Base-by-base conservation (phyloP, 2,888 invertebrate species). In the Caenorhabditis sp. region DNA sequence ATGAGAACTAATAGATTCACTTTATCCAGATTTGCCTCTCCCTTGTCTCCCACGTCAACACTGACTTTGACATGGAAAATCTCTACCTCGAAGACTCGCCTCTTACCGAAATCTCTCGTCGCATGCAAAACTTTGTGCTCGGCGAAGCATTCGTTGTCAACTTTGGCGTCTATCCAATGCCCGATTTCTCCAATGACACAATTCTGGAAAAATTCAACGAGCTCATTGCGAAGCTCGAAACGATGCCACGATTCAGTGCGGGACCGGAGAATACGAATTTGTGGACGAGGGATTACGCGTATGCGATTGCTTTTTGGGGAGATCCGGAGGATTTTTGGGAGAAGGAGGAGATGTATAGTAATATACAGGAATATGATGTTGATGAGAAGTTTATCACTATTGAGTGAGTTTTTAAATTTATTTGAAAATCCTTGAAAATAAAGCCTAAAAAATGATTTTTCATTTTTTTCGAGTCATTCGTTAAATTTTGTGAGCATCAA, bases 1-100 rank as follows among this genome's bases (percentile, higher is more conserved):
- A n/a, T n/a, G n/a, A n/a, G n/a, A n/a, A n/a, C n/a, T n/a, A n/a
- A n/a, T n/a, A n/a, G n/a, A n/a, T n/a, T n/a, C n/a, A n/a, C n/a
- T n/a, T n/a, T n/a, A n/a, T 52, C 67, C 61, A 84, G 84, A 69
- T 82, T 20, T 77, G 80, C 36, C 75, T 77, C 8, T 83, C 81
- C 54, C 76, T 82, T 31, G 82, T 85, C 53, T 80, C 84, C 0
- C 58, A 82, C 23, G 85, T 86, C 49, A 86, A 84, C 76, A 86
- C 85, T 0, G 71, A 85, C 59, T 86, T 86, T 66, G 82, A 85
- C 75, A 86, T 86, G 86, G 85, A 85, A 65, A 85, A 86, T 60
- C 74, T 86, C 38, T 85, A 86, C 66, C 67, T 85, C 53, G 78
- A 76, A 49, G 80, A 83, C 25, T 84, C 84, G n/a, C 85, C 86